Base-by-base conservation (phyloP, 2,113 vertebrate genomes). In the Phaethon lepturus region DNA sequence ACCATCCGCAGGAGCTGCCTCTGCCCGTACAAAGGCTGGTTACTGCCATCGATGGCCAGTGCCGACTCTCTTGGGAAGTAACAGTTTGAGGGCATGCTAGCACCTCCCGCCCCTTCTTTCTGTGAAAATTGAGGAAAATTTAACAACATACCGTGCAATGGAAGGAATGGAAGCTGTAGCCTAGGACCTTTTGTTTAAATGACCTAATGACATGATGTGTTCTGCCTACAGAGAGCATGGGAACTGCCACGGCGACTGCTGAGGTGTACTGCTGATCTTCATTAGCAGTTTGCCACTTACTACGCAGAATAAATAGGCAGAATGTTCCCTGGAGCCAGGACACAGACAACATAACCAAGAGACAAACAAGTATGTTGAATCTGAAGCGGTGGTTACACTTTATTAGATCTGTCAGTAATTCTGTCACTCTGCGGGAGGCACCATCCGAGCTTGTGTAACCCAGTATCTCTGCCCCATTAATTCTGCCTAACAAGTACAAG, bases 341-440 rank as follows among this genome's bases (percentile, higher is more conserved):
- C 60, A 55, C 53, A 81, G 82, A 66, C 69, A 93, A 74, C 69
- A 66, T 18, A 94, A 94, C 47, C 58, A 90, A 79, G 38, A 90
- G 31, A 79, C 71, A 94, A 96, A 93, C 63, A 90, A 90, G 87
- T 33, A 75, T 17, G 60, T n/a, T 95, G 86, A 81, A 82, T 87
- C 35, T 2, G 13, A 95, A 92, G 62, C 4, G 17, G 74, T 47
- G 86, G 73, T 89, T 96, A 95, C 80, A 66, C 77, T 90, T 96
- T 95, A 97, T 97, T 96, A 93, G 87, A 92, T 76, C 79, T 95
- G 93, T 88, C 94, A 97, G 82, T 95, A 95, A 92, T 88, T 92
- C 90, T 95, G 86, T 85, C 94, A 92, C 92, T 94, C 94, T 35
- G 60, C 79, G 93, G 95, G 95, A 96, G 80, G 74, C 60, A 88